Evolutionary conservation across 2,888 invertebrate genomes (phyloP).

Genomic region (Apantesis nais): DNA sequence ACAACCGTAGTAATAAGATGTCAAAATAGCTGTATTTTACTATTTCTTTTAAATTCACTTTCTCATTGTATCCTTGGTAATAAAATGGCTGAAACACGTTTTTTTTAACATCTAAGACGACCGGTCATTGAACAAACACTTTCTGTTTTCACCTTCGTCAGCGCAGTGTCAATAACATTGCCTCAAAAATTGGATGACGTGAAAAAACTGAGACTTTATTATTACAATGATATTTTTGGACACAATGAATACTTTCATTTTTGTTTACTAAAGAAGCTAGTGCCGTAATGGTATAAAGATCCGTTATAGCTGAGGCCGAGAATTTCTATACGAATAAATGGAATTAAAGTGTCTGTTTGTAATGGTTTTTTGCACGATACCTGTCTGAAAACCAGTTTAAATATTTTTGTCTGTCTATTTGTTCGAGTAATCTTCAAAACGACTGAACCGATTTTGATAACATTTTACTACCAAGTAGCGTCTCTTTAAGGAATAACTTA

Average conservation of each 20-base stretch:
- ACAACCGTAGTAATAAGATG: background rate
- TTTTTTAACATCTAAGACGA: background rate
- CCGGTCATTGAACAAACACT: slow-evolving; percentile 21
- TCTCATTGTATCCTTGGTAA: background rate
- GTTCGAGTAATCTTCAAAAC: too few species aligned
- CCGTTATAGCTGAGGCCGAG: background rate
- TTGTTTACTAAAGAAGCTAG: background rate
- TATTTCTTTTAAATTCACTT: slow-evolving; percentile 12
- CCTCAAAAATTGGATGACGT: slow-evolving; percentile 20
- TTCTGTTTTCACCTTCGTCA: slow-evolving; percentile 35
- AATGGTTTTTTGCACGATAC: too few species aligned
- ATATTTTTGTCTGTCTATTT: too few species aligned
- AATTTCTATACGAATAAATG: too few species aligned
- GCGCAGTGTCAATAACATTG: slow-evolving; percentile 31
- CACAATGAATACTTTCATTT: background rate
- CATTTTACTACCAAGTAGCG: too few species aligned
- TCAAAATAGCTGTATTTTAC: background rate
- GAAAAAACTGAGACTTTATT: slow-evolving; percentile 8
- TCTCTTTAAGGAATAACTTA: too few species aligned
- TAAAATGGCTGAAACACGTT: background rate
- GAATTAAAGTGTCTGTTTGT: too few species aligned
- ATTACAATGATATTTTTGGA: background rate
- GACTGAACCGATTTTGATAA: too few species aligned
- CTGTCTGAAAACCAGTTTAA: too few species aligned
- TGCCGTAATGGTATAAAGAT: background rate